Evolutionary conservation across 2,888 invertebrate genomes (phyloP), one percentile per base, ranked within the genome.

Genomic region (Prosapia bicincta): DNA sequence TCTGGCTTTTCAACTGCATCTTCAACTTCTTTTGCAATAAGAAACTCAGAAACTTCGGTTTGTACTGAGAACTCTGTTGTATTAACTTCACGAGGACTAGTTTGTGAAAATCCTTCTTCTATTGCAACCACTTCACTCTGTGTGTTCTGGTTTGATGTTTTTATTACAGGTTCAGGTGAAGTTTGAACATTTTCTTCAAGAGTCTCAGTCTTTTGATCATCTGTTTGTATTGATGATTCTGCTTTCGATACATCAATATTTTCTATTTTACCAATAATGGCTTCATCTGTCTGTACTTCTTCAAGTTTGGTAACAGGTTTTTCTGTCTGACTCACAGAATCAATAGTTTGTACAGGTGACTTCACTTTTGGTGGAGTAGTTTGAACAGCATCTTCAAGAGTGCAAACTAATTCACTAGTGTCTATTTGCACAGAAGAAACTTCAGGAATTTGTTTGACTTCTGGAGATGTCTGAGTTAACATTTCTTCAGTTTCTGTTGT

Each of bases 401-500:
- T 70, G 25, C 26, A 26, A 26, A 74, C 28, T 54, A 74, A 28
- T 0, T 74, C 74, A n/a, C 15, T 28, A 15, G 68, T 38, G 54
- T 32, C 38, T 6, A 69, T 74, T 43, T 74, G 74, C 9, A 74
- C 54, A 6, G 26, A 68, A 25, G 69, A 74, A 43, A 30, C 20
- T 10, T 74, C 69, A 54, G 74, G 74, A 3, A 28, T 54, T 38
- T 54, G 20, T 26, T 20, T 5, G 38, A 68, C 74, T 81, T 88
- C 88, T 3, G 90, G 90, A 13, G 90, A 89, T 1, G 90, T 90
- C 83, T 90, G 90, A 25, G 88, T 83, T 13, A 87, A 86, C 10
- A 79, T 76, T 23, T 78, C 76, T 9, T 84, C 83, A 20, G 82
- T 83, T 73, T 83, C 81, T 9, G 78, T 80, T 76, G 84, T 84